A percentile compares a stretch with the other conserved stretches of the same genome.
Conservation (phyloP, 2,113 vertebrate genomes). For the Toxotes chatareus region DNA sequence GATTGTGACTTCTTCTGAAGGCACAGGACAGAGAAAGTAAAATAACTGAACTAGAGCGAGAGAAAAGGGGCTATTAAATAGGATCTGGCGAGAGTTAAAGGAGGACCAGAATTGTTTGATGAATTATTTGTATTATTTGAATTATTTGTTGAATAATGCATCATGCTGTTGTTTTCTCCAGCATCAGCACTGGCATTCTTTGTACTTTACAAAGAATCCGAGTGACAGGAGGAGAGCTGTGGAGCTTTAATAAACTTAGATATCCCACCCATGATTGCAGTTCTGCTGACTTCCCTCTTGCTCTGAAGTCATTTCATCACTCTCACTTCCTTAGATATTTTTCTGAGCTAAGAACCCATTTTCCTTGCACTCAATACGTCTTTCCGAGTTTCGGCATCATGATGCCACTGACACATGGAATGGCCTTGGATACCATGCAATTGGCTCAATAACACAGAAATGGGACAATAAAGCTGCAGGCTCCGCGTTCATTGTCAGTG, state of each 20-base stretch:
- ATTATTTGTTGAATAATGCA: conserved; percentile 63
- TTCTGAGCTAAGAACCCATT: conserved; percentile 43
- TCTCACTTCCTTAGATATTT: conserved; percentile 40
- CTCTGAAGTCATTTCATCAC: conserved; percentile 46
- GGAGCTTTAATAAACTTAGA: conserved; percentile 47
- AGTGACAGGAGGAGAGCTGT: conserved; percentile 30
- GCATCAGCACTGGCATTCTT: conserved; percentile 43
- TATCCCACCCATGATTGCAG: conserved; percentile 34
- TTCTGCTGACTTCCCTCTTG: conserved; percentile 54
- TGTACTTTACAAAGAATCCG: conserved; percentile 40
- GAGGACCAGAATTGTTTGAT: conserved; percentile 34
- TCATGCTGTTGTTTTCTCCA: conserved; percentile 28
- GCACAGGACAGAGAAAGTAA: conserved; percentile 12
- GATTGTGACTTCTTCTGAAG: conserved; percentile 44
- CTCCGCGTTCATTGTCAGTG: conserved; percentile 30
- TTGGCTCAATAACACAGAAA: conserved; percentile 41
- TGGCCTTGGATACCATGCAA: conserved; percentile 24
- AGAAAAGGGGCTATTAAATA: conserved; percentile 23
- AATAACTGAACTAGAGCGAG: conserved; percentile 7
- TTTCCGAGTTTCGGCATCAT: conserved; percentile 33
- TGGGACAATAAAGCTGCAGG: conserved; percentile 47
- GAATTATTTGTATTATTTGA: conserved; percentile 61
- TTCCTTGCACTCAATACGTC: conserved; percentile 54
- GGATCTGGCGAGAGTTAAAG: conserved; percentile 29
- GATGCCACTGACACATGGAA: conserved; percentile 27